Base-by-base conservation (phyloP, 2,797 vertebrate species). In the Glossophaga mutica region DNA sequence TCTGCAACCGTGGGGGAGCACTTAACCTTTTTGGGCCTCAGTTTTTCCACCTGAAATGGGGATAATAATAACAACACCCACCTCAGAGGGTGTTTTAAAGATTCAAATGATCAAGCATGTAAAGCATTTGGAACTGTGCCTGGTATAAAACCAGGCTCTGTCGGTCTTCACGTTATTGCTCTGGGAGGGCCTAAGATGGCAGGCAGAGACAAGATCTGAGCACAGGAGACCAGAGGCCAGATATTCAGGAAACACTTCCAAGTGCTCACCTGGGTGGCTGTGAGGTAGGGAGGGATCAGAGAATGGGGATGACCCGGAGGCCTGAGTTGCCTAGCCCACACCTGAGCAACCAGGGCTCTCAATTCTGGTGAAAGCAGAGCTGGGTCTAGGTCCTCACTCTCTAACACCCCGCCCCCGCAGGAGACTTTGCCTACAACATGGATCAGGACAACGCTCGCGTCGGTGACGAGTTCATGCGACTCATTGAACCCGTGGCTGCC, bases 361-460 rank as follows among this genome's bases (percentile, higher is more conserved):
- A 0, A 0, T 21, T 67, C 78, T 6, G 34, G 11, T 0, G 0
- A 29, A 19, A 73, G 44, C 48, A 90, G 71, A 85, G 9, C 34
- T 0, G 0, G 1, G 10, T 19, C 90, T 34, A 59, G 19, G 19
- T 52, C 52, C 34, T 92, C 50, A 86, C 46, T 21, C n/a, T 62
- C 26, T 59, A 29, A 57, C 55, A 22, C 9, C 22, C 44, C 26
- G 7, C 26, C 44, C 9, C 42, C 97, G n/a, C 97, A 99, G 99
- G 99, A 77, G 99, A 99, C 97, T 99, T 99, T 97, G 99, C 99
- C 90, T 99, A 99, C 87, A 98, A 99, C 92, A 98, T 99, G 98
- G 96, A 99, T 89, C 96, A 99, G 99, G 98, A 99, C 96, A 99
- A 99, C 0, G 99, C 98, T 77, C 98, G 97, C 7, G 98, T 99